Percentiles rank a stretch among this genome's conserved stretches.
These are phyloP conservation scores for Petaurus breviceps DNA, from an alignment of 2,113 vertebrate genomes.

Conservation along the genomic window DNA sequence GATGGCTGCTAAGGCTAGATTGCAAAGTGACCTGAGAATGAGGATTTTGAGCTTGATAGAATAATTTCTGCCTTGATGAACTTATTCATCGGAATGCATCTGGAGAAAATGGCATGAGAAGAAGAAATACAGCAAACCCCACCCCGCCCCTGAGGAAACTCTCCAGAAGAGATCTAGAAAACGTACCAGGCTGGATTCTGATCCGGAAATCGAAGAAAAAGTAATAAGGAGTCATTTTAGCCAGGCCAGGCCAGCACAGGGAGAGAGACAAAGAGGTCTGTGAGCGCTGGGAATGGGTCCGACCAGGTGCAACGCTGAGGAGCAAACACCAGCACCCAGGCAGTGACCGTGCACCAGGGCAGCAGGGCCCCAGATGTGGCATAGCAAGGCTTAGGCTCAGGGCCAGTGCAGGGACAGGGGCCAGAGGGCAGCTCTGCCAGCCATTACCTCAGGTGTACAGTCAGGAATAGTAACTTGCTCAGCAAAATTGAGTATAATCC, in stretches of 20 bases:
- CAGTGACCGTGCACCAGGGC: too few relatives aligned
- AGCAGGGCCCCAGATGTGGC: too few relatives aligned
- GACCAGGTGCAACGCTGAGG: too few relatives aligned
- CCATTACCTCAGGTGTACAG: background rate
- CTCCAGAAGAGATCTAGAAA: too few relatives aligned
- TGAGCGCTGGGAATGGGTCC: too few relatives aligned
- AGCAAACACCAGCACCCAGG: too few relatives aligned
- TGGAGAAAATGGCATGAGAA: too few relatives aligned
- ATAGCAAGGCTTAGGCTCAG: too few relatives aligned
- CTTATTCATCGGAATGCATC: background rate
- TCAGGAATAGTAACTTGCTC: background rate
- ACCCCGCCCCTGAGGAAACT: too few relatives aligned
- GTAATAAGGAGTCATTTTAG: background rate
- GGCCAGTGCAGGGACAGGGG: too few relatives aligned
- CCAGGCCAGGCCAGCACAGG: background rate
- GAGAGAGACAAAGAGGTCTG: background rate
- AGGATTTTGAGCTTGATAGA: background rate
- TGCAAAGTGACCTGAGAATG: background rate
- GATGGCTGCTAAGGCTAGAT: background rate
- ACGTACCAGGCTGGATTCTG: background rate
- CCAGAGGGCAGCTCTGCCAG: too few relatives aligned
- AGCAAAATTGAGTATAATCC: background rate
- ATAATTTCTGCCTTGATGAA: background rate
- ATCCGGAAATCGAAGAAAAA: background rate
- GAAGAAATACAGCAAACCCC: too few relatives aligned